Evolutionary conservation across 2,113 vertebrate genomes (phyloP), one percentile per base, ranked within the genome.

Genomic region (Tauraco erythrolophus): DNA sequence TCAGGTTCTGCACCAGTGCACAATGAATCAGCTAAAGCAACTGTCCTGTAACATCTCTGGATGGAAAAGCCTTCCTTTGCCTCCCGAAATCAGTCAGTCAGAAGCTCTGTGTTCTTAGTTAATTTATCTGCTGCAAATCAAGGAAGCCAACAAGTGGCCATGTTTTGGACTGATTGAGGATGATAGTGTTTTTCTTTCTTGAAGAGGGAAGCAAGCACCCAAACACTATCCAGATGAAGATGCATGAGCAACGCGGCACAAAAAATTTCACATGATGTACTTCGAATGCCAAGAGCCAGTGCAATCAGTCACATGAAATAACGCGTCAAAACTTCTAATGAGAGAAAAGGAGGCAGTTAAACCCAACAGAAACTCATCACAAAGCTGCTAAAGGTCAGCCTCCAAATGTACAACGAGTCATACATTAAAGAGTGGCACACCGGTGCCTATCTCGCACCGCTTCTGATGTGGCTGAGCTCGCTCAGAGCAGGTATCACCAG

Each of bases 241-340:
- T 28, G 58, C 22, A 56, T n/a, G 37, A 97, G 72, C 88, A 88
- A 90, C 1, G 21, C 71, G 78, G 64, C 35, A 66, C 33, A 69
- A 81, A 86, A 92, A 94, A 45, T 54, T 68, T 64, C 27, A 56
- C 71, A 39, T 31, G 54, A 85, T n/a, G 41, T 54, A 70, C 56
- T 94, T 86, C 22, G 78, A 87, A 95, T 78, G 45, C 79, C 86
- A 89, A 75, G 27, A 89, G 79, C 51, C 75, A 66, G 39, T 30
- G 23, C 68, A 77, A 84, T 84, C 90, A 78, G 79, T 86, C 95
- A 88, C 82, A 60, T 10, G 68, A 92, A 94, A 93, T 69, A 90
- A 92, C 17, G 25, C 2, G 0, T 70, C 88, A 86, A 62, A 86
- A 93, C 11, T 48, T 89, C 28, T 58, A 79, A 65, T 25, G 43